Percentiles rank a stretch among this genome's conserved stretches.
Evolutionary conservation across 2,113 vertebrate species (phyloP).

Genomic region (Festucalex cinctus): DNA sequence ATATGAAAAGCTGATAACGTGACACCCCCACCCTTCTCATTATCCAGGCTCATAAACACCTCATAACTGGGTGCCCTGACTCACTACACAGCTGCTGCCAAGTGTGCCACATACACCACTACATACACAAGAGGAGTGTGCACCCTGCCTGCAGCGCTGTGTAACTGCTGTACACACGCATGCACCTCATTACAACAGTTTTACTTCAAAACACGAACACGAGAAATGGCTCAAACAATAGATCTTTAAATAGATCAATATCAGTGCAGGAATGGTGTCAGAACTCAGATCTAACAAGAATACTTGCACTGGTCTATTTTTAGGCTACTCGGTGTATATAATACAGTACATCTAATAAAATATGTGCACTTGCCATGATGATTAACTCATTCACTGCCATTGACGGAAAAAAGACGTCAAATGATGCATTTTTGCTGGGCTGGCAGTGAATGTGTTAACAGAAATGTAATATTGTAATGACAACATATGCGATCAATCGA

Average conservation of each 20-base stretch:
- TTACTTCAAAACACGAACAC: background rate
- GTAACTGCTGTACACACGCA: background rate
- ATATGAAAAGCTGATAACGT: background rate
- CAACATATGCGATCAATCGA: too few species aligned
- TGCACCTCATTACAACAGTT: background rate
- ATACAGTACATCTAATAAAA: background rate
- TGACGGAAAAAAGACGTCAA: too few species aligned
- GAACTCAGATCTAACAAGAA: background rate
- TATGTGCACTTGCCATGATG: background rate
- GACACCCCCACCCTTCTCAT: background rate
- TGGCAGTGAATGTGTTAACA: too few species aligned
- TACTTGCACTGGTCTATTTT: background rate
- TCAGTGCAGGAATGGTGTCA: background rate
- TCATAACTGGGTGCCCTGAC: slow-evolving; percentile 29
- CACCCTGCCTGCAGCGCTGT: slow-evolving; percentile 37
- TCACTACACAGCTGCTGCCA: slow-evolving; percentile 49
- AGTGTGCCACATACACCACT: slow-evolving; percentile 40
- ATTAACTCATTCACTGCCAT: too few species aligned
- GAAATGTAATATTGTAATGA: too few species aligned
- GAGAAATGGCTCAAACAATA: background rate
- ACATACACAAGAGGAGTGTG: slow-evolving; percentile 23
- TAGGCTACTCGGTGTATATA: background rate
- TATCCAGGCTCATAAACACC: background rate
- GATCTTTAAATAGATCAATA: slow-evolving; percentile 5
- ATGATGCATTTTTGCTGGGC: too few species aligned